These are phyloP conservation scores for Leistus spinibarbis DNA, from an alignment of 2,888 invertebrate species.

Conservation along the genomic window DNA sequence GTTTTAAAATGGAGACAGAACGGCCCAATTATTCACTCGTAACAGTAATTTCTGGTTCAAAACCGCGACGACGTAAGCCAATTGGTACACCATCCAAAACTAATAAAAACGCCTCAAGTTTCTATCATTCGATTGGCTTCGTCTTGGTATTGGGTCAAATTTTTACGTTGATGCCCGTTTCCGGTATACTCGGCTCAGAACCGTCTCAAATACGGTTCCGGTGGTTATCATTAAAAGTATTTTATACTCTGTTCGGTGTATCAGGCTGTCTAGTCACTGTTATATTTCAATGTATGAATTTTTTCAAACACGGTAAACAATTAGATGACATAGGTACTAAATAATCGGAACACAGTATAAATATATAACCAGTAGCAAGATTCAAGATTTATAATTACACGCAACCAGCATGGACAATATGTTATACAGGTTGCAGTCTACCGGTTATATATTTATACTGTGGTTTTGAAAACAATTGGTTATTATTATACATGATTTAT, in stretches of 20 bases:
- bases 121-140: conserved; percentile 48
- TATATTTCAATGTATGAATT: conserved; percentile 4
- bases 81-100: not conserved
- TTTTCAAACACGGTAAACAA: conserved; percentile 4
- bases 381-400: not conserved
- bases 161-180: conserved; percentile 51
- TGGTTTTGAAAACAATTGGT: not conserved
- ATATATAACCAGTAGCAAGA: not conserved
- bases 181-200: conserved; percentile 43
- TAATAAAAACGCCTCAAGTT: not conserved
- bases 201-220: conserved; percentile 46
- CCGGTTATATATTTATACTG: too few species aligned
- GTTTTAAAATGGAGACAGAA: not conserved
- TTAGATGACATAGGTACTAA: conserved; percentile 18
- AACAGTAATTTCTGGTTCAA: not conserved
- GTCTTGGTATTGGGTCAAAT: conserved; percentile 48
- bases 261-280: conserved; percentile 44
- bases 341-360: not conserved
- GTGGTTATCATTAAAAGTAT: conserved; percentile 47
- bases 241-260: conserved; percentile 47
- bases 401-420: too few species aligned
- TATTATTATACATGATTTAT: not conserved
- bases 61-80: not conserved
- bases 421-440: too few species aligned
- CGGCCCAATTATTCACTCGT: not conserved